Evolutionary conservation across 1,140 invertebrate species (phyloP).

Genomic region (Tenebrio molitor): DNA sequence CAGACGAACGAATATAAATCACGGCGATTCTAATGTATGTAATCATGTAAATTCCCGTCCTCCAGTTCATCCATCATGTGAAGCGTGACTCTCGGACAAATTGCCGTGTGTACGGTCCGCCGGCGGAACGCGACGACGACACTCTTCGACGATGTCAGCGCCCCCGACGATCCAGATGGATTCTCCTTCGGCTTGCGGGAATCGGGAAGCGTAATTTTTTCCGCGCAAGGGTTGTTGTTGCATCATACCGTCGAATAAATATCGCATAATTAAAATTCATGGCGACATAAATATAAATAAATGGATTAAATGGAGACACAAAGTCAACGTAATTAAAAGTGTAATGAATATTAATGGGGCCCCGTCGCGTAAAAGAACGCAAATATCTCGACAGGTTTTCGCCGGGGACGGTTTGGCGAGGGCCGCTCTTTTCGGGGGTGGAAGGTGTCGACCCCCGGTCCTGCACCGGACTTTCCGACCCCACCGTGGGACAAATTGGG

Average conservation of each 20-base stretch:
- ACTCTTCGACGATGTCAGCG: slow-evolving; percentile 1
- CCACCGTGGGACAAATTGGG: too few species aligned
- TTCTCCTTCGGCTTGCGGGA: too few species aligned
- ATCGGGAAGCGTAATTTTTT: too few species aligned
- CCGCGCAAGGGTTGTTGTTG: too few species aligned
- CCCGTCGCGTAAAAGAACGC: slow-evolving; percentile 57
- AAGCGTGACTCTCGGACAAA: slow-evolving; percentile 51
- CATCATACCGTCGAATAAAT: slow-evolving; percentile 21
- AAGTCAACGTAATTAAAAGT: slow-evolving; percentile 64
- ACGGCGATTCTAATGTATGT: slow-evolving; percentile 45
- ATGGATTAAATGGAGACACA: slow-evolving; percentile 63
- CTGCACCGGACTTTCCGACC: too few species aligned
- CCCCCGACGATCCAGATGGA: neutral
- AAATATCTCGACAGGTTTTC: slow-evolving; percentile 37
- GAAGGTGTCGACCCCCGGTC: too few species aligned
- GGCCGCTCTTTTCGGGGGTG: too few species aligned
- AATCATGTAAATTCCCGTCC: slow-evolving; percentile 49
- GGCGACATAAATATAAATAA: slow-evolving; percentile 65
- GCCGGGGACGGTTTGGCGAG: slow-evolving; percentile 2
- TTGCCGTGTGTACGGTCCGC: slow-evolving; percentile 33
- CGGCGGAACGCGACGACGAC: slow-evolving; percentile 4
- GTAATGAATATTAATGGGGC: slow-evolving; percentile 63
- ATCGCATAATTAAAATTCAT: slow-evolving; percentile 62
- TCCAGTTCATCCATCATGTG: slow-evolving; percentile 47
- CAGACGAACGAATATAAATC: slow-evolving; percentile 25